Conservation (phyloP, 2,888 invertebrate genomes). For the Archips crataeganus region DNA sequence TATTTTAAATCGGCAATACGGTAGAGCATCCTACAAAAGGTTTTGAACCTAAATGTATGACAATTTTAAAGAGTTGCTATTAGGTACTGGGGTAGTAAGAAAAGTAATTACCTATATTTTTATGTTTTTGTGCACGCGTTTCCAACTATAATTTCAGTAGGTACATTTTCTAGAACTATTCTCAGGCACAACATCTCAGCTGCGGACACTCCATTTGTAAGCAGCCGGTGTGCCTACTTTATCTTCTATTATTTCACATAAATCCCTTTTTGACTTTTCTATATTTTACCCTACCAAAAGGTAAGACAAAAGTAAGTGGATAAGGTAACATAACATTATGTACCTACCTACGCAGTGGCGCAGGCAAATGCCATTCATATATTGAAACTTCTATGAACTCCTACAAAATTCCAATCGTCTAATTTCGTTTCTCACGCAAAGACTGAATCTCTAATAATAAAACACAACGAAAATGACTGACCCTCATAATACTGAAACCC, state of each 20-base stretch:
- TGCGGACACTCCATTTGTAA: neutral
- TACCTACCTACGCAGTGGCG: neutral
- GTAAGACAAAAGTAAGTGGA: neutral
- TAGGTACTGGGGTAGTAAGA: too few relatives aligned
- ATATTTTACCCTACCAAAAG: neutral
- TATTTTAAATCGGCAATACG: too few relatives aligned
- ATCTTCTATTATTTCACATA: neutral
- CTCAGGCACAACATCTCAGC: neutral
- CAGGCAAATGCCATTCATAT: too few relatives aligned
- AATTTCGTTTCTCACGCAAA: neutral
- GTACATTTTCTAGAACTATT: neutral
- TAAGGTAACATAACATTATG: neutral
- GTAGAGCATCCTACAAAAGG: too few relatives aligned
- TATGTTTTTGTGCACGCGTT: neutral
- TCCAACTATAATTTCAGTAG: neutral
- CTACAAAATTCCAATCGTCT: neutral
- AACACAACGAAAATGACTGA: neutral
- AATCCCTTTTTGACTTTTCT: neutral
- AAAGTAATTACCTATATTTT: too few relatives aligned
- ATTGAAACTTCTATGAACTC: neutral
- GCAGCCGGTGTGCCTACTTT: neutral
- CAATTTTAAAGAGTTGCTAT: too few relatives aligned
- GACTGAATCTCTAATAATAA: neutral
- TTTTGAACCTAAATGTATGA: too few relatives aligned
- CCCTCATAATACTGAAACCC: neutral